These are phyloP conservation scores for Oceanodroma leucorhoa DNA, from an alignment of 2,797 vertebrate genomes.

Conservation along the genomic window DNA sequence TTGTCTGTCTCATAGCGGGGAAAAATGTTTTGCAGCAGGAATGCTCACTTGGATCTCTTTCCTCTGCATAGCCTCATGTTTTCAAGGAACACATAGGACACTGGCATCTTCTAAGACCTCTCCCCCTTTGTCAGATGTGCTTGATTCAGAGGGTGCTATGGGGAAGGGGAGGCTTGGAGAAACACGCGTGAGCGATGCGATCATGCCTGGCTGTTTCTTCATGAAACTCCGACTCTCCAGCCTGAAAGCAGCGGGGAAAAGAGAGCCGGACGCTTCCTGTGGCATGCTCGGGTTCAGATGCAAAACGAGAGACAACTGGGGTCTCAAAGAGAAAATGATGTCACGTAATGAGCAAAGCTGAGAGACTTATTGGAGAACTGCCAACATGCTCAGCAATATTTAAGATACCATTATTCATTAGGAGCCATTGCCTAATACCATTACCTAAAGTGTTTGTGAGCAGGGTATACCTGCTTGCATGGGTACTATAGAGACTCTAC, in stretches of 20 bases:
- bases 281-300: rapidly evolving
- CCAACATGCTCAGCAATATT: background rate
- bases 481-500: rapidly evolving
- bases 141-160: background rate
- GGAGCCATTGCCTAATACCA: background rate
- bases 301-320: background rate
- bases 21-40: background rate
- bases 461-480: rapidly evolving
- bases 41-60: background rate
- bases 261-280: background rate
- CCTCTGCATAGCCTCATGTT: background rate
- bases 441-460: background rate
- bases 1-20: rapidly evolving
- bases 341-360: background rate
- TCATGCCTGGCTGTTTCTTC: background rate
- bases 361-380: background rate
- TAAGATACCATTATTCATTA: background rate
- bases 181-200: rapidly evolving
- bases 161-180: background rate
- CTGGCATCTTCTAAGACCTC: background rate
- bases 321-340: background rate
- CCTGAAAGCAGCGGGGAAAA: background rate
- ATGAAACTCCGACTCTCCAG: background rate
- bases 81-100: background rate
- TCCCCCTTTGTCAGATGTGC: background rate